These are phyloP conservation scores for Tetramorium alpestre DNA, from an alignment of 1,140 invertebrate genomes.

Conservation along the genomic window DNA sequence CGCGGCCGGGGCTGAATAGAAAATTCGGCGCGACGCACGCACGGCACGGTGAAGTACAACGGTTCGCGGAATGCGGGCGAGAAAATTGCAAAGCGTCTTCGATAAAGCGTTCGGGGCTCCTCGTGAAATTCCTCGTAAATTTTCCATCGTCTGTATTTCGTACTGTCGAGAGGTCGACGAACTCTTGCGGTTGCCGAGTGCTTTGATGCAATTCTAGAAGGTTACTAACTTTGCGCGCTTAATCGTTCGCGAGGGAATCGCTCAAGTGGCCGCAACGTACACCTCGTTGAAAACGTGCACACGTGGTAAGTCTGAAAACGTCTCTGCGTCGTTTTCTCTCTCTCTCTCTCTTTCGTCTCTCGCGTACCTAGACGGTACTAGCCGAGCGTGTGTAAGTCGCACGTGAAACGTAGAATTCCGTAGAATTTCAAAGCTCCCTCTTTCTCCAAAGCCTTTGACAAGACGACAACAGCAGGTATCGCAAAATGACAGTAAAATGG, in stretches of 20 bases:
- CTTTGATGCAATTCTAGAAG: conserved; percentile 39
- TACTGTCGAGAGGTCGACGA: conserved; percentile 31
- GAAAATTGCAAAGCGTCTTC: conserved; percentile 28
- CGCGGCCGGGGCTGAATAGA: background rate
- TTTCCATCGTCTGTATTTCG: conserved; percentile 26
- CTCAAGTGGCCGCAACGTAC: background rate
- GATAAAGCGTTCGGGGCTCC: background rate
- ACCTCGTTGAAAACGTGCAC: background rate
- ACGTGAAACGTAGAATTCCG: background rate
- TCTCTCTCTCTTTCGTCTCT: background rate
- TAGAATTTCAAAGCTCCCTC: background rate
- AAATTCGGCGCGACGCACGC: conserved; percentile 3
- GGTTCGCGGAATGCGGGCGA: conserved; percentile 23
- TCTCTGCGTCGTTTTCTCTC: background rate
- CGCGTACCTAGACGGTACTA: background rate
- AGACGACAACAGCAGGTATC: background rate
- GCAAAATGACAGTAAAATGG: background rate
- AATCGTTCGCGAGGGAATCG: conserved; percentile 3
- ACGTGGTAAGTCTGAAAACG: background rate
- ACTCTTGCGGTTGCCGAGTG: background rate
- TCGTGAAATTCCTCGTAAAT: conserved; percentile 43
- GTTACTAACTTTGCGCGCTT: conserved; percentile 12
- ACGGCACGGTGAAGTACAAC: background rate
- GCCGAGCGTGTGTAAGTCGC: background rate
- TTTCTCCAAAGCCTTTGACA: conserved; percentile 16